Evolutionary conservation across 1,140 invertebrate species (phyloP).

Genomic region (Conus betulinus): DNA sequence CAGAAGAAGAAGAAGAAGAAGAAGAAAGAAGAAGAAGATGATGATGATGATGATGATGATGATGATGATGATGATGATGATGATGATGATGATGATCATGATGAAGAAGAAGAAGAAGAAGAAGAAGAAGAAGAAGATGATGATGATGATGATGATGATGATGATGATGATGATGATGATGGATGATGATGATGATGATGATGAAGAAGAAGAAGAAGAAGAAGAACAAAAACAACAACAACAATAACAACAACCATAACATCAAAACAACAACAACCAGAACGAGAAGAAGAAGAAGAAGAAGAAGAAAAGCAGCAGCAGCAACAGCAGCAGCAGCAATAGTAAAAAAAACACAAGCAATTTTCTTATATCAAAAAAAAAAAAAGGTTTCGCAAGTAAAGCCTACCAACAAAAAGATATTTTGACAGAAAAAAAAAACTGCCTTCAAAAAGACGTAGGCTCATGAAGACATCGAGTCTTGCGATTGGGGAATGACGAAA

Average conservation of each 20-base stretch:
- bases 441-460: not conserved
- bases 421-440: not conserved
- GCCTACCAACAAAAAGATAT: too few species aligned
- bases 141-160: constrained; percentile 14
- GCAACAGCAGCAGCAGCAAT: too few species aligned
- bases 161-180: constrained; percentile 11
- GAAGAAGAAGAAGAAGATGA: not conserved
- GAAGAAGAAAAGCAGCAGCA: too few species aligned
- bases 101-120: not conserved
- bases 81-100: not conserved
- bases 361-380: not conserved
- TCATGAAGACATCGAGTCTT: not conserved
- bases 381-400: not conserved
- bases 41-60: not conserved
- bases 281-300: not conserved
- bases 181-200: not conserved
- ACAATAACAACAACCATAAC: too few species aligned
- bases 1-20: not conserved
- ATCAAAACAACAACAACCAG: not conserved
- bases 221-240: too few species aligned
- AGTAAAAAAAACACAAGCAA: too few species aligned
- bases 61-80: not conserved
- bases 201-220: not conserved
- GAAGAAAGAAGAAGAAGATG: not conserved
- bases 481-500: not conserved